Conservation (phyloP, 2,888 invertebrate genomes). For the Villa cingulata region DNA sequence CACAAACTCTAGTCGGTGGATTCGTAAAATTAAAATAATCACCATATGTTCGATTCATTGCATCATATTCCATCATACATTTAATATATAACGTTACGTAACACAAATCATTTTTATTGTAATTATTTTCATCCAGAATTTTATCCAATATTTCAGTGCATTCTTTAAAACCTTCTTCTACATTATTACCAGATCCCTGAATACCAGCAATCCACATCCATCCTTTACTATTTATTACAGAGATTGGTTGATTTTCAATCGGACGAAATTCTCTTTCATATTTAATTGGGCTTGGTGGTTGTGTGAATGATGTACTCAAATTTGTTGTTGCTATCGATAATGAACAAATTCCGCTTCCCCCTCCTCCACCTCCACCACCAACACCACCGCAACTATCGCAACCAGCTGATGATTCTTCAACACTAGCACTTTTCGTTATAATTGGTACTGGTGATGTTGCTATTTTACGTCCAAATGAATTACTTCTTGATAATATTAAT, state of each 20-base stretch:
- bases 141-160: slow-evolving; percentile 61
- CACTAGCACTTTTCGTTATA: slow-evolving; percentile 35
- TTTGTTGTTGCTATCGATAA: neutral
- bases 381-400: too few species aligned
- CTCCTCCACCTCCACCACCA: too few species aligned
- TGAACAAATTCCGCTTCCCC: too few species aligned
- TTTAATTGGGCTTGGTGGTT: slow-evolving; percentile 37
- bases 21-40: slow-evolving; percentile 58
- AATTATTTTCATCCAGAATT: slow-evolving; percentile 26
- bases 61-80: slow-evolving; percentile 65
- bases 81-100: slow-evolving; percentile 73
- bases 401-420: slow-evolving; percentile 29
- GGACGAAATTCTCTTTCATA: slow-evolving; percentile 45
- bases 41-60: slow-evolving; percentile 64
- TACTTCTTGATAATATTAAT: slow-evolving; percentile 30
- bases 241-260: slow-evolving; percentile 46
- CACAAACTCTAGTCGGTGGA: slow-evolving; percentile 78
- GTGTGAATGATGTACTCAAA: slow-evolving; percentile 14
- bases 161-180: slow-evolving; percentile 50
- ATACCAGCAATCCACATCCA: slow-evolving; percentile 79
- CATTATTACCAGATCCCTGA: slow-evolving; percentile 52
- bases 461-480: slow-evolving; percentile 33
- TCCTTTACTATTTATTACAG: slow-evolving; percentile 55
- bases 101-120: slow-evolving; percentile 52
- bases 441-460: slow-evolving; percentile 31